Base-by-base conservation (phyloP, 2,888 invertebrate genomes). In the Pyralis farinalis region DNA sequence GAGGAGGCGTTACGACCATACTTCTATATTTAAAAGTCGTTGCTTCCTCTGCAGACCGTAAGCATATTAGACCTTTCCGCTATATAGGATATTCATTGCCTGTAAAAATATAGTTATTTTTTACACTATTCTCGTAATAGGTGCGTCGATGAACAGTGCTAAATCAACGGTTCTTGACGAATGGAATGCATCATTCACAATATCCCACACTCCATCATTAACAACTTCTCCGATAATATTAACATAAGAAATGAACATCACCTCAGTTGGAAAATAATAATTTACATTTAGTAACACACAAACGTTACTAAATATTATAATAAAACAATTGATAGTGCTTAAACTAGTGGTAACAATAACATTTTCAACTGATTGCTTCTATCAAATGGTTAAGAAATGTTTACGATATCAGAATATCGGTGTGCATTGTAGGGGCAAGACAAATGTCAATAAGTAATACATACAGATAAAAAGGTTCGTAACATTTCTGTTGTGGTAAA, bases 321-420 rank as follows among this genome's bases (percentile, higher is more conserved):
- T 62, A 71, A 79, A 81, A 84, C 78, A 79, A 81, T 72, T 65
- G 74, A 77, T 69, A 73, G 72, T 63, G 67, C 86, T 84, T 81
- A 86, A 67, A 75, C 86, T 88, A 88, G 75, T 88, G 87, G 87
- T 88, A 88, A 88, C 88, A 84, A 85, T 78, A 83, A 84, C 76
- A 81, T 79, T 76, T 65, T 71, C 49, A 76, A 72, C 61, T 54
- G 68, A 63, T 68, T 65, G 56, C 62, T 67, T 53, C 55, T 64
- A 73, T 68, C 61, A 48, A 62, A 65, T 63, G 62, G 55, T 55
- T 55, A 37, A 50, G 55, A 47, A 49, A 55, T 55, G 39, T 40
- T 31, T 53, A 47, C 56, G 56, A 52, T 55, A 47, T 29, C 40
- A 31, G 37, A 34, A 40, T 43, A 37, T 39, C 27, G 25, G 36